Percentiles rank a stretch among this genome's conserved stretches.
Evolutionary conservation across 2,888 invertebrate species (phyloP).

Genomic region (Synanthedon formicaeformis): DNA sequence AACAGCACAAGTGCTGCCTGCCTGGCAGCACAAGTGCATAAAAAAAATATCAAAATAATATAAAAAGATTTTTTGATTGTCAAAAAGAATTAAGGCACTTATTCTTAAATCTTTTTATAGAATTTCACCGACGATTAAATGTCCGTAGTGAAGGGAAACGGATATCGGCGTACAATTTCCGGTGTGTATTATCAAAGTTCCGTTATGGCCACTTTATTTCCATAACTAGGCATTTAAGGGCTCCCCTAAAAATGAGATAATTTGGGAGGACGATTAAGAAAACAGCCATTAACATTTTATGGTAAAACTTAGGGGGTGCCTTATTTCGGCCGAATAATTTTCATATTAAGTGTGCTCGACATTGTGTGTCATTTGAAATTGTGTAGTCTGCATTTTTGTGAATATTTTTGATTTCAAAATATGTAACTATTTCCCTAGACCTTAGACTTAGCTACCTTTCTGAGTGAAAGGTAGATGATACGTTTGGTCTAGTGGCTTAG

Average conservation of each 20-base stretch:
- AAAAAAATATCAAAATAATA: background rate
- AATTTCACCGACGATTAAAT: background rate
- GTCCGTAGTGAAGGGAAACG: background rate
- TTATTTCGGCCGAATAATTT: conserved; percentile 35
- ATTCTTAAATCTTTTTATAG: background rate
- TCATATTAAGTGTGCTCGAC: conserved; percentile 17
- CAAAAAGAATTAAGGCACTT: background rate
- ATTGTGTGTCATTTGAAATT: too few species aligned
- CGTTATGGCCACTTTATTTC: conserved; percentile 23
- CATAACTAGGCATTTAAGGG: conserved; percentile 17
- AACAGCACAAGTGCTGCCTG: too few species aligned
- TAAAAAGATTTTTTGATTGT: background rate
- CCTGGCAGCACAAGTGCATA: too few species aligned
- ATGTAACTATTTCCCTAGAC: too few species aligned
- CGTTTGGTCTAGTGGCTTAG: too few species aligned
- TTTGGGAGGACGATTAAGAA: conserved; percentile 44
- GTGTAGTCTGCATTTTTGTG: too few species aligned
- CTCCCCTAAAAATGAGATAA: conserved; percentile 40
- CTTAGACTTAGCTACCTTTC: too few species aligned
- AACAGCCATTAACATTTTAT: conserved; percentile 38
- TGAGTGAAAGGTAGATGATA: too few species aligned
- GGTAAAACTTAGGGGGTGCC: conserved; percentile 28
- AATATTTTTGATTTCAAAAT: too few species aligned
- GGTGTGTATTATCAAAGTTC: conserved; percentile 3
- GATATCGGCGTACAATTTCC: conserved; percentile 3